Evolutionary conservation across 2,888 invertebrate genomes (phyloP).

Genomic region (Phoronis australis): DNA sequence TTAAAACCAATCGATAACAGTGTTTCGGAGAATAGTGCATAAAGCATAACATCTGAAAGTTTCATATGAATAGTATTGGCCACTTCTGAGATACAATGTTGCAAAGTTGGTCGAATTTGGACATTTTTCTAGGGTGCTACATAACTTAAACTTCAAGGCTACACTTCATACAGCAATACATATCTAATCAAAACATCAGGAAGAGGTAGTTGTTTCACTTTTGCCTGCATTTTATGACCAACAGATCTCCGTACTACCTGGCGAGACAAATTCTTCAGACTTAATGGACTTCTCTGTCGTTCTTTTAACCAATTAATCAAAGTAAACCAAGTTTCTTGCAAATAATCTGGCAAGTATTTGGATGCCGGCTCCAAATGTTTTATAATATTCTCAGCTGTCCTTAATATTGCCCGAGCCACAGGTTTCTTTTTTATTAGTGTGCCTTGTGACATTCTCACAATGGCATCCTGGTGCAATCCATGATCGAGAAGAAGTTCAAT

Average conservation of each 20-base stretch:
- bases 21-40: too few relatives aligned
- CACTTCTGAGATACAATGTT: too few relatives aligned
- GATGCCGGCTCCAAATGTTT: not conserved
- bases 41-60: too few relatives aligned
- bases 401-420: not conserved
- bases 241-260: not conserved
- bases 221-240: not conserved
- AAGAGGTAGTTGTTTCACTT: not conserved
- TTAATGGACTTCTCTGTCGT: not conserved
- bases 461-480: not conserved
- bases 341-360: not conserved
- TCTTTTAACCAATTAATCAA: not conserved
- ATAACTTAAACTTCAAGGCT: too few relatives aligned
- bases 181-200: not conserved
- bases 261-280: not conserved
- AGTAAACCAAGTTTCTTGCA: not conserved
- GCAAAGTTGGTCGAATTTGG: too few relatives aligned
- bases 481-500: not conserved
- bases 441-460: not conserved
- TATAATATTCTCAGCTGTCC: not conserved
- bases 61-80: too few relatives aligned
- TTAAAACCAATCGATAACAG: too few relatives aligned
- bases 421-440: not conserved
- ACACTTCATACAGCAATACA: not conserved
- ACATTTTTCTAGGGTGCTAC: too few relatives aligned